phyloP scores from a whole-genome alignment of 2,113 vertebrate genomes.

The Heterocephalus glaber region DNA sequence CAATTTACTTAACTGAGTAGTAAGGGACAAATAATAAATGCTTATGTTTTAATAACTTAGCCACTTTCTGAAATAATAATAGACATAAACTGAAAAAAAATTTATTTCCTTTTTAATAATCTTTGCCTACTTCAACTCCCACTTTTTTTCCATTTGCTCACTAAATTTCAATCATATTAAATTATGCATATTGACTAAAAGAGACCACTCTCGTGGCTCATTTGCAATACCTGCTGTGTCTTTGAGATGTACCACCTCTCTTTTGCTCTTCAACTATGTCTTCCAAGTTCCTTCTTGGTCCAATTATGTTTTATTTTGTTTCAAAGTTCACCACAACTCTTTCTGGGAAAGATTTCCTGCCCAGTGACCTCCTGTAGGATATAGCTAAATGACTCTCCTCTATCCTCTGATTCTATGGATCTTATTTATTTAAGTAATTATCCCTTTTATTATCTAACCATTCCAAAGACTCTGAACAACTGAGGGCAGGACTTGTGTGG shows the following conservation, averaged over 20 bases:
- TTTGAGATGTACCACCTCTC: neutral
- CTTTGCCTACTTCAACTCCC: constrained; percentile 2
- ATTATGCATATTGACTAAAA: neutral
- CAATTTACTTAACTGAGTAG: constrained; percentile 27
- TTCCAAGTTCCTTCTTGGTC: constrained; percentile 17
- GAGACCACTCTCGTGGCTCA: constrained; percentile 7
- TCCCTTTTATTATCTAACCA: constrained; percentile 16
- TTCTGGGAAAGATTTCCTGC: constrained; percentile 29
- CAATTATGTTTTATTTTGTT: constrained; percentile 25
- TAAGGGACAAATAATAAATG: constrained; percentile 40
- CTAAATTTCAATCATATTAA: constrained; percentile 35
- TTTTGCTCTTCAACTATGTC: neutral
- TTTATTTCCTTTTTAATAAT: constrained; percentile 11
- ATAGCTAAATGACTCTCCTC: constrained; percentile 1
- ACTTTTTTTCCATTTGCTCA: constrained; percentile 40
- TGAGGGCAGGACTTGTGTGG: neutral
- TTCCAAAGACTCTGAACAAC: neutral
- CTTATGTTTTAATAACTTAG: constrained; percentile 22
- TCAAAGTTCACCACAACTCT: constrained; percentile 39
- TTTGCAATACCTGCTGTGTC: neutral
- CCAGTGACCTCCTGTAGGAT: neutral
- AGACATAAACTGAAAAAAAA: neutral
- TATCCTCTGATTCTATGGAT: neutral
- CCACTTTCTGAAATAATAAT: neutral
- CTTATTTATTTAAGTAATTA: constrained; percentile 3